A percentile compares a stretch with the other conserved stretches of the same genome.
These are phyloP conservation scores for Pteruthius melanotis DNA, from an alignment of 2,113 vertebrate species.

Conservation along the genomic window DNA sequence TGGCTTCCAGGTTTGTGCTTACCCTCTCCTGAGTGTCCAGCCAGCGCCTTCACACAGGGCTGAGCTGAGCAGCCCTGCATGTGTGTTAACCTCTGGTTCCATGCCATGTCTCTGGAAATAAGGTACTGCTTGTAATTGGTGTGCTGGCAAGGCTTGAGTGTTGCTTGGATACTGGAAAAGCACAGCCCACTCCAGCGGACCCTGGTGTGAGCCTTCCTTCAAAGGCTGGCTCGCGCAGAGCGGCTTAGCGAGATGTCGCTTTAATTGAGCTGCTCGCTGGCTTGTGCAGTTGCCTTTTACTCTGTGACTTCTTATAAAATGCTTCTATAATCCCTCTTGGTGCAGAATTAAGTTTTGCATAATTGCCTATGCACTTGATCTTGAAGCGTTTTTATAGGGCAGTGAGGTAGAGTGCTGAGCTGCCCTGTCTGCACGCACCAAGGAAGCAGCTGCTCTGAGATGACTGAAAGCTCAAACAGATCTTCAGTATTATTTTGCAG, in stretches of 20 bases:
- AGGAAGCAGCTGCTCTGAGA: neutral
- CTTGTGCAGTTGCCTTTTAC: neutral
- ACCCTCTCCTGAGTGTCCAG: neutral
- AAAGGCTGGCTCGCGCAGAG: neutral
- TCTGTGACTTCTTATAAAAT: neutral
- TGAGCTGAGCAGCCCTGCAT: neutral
- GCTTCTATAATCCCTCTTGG: slow-evolving; percentile 6
- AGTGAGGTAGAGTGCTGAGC: neutral
- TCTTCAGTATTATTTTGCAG: neutral
- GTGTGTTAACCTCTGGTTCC: neutral
- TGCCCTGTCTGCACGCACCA: neutral
- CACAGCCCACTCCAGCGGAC: neutral
- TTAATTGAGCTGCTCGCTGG: slow-evolving; percentile 13
- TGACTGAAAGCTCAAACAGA: neutral
- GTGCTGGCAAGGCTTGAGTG: neutral
- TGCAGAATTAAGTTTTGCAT: slow-evolving; percentile 25
- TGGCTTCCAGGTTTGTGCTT: neutral
- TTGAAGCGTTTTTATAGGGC: neutral
- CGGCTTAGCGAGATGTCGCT: slow-evolving; percentile 41
- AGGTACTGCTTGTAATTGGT: neutral
- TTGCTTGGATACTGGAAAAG: slow-evolving; percentile 62
- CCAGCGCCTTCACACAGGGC: neutral
- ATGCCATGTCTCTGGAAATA: neutral
- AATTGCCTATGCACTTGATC: neutral
- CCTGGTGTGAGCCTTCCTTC: neutral